A percentile compares a stretch with the other conserved stretches of the same genome.
phyloP scores from a whole-genome alignment of 2,888 invertebrate species.

The Sepioteuthis lessoniana region DNA sequence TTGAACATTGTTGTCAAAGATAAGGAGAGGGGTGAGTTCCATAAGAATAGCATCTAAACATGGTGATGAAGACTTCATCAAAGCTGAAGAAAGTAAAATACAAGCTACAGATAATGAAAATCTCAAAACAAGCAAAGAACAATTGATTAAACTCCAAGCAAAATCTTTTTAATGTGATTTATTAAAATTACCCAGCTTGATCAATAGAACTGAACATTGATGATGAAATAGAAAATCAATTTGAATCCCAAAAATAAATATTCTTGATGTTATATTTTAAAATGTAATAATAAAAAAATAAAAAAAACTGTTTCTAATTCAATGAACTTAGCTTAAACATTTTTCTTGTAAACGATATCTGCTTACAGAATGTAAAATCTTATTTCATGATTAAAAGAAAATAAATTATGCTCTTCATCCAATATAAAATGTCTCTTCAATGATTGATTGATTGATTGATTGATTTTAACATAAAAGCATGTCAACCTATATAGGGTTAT shows the following conservation, averaged over 20 bases:
- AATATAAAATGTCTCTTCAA: background rate
- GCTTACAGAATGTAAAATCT: background rate
- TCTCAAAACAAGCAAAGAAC: background rate
- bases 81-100: background rate
- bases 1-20: background rate
- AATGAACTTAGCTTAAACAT: background rate
- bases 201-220: background rate
- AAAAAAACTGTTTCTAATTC: background rate
- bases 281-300: background rate
- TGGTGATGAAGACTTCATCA: background rate
- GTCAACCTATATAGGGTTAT: too few relatives aligned
- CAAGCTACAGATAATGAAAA: background rate
- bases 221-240: conserved; percentile 25
- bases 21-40: background rate
- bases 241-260: background rate
- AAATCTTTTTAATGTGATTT: background rate
- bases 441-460: too few relatives aligned
- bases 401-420: background rate
- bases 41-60: background rate
- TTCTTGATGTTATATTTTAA: background rate
- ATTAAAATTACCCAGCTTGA: background rate
- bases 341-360: background rate
- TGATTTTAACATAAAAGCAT: too few relatives aligned
- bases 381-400: conserved; percentile 3
- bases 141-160: background rate